Evolutionary conservation across 2,888 invertebrate species (phyloP).

Genomic region (Lochmaea crataegi): DNA sequence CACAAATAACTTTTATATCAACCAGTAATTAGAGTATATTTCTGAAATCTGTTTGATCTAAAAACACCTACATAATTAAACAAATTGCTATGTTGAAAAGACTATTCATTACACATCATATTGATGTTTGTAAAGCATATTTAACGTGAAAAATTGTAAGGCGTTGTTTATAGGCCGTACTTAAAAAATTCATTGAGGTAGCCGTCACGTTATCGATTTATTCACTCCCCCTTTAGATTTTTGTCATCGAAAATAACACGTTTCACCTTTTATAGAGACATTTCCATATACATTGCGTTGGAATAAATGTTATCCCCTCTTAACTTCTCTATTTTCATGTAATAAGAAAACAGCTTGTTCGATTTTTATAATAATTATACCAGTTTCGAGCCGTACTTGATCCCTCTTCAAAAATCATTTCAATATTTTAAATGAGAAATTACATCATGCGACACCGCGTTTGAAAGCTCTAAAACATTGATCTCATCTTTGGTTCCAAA

Average conservation of each 20-base stretch:
- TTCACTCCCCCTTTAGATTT: slow-evolving; percentile 10
- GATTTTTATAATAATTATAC: too few relatives aligned
- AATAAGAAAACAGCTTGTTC: too few relatives aligned
- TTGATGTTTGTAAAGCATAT: slow-evolving; percentile 9
- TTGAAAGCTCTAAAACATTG: too few relatives aligned
- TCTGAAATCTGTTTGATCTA: slow-evolving; percentile 5
- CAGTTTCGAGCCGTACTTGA: too few relatives aligned
- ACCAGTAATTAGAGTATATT: not conserved
- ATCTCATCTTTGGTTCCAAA: too few relatives aligned
- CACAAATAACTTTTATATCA: not conserved
- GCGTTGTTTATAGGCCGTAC: slow-evolving; percentile 10
- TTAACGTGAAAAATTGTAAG: slow-evolving; percentile 9
- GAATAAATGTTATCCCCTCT: too few relatives aligned
- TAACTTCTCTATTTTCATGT: not conserved
- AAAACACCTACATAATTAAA: not conserved
- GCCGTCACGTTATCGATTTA: slow-evolving; percentile 16
- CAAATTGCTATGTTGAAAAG: slow-evolving; percentile 4
- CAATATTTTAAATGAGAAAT: too few relatives aligned
- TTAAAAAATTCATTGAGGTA: slow-evolving; percentile 18
- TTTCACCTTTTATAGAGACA: not conserved
- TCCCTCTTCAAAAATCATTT: too few relatives aligned
- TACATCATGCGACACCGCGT: too few relatives aligned
- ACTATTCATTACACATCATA: slow-evolving; percentile 13
- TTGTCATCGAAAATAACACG: slow-evolving; percentile 4
- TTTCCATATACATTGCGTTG: not conserved